A percentile compares a stretch with the other conserved stretches of the same genome.
These are phyloP conservation scores for Myotis yumanensis DNA, from an alignment of 2,113 vertebrate genomes.

Conservation along the genomic window DNA sequence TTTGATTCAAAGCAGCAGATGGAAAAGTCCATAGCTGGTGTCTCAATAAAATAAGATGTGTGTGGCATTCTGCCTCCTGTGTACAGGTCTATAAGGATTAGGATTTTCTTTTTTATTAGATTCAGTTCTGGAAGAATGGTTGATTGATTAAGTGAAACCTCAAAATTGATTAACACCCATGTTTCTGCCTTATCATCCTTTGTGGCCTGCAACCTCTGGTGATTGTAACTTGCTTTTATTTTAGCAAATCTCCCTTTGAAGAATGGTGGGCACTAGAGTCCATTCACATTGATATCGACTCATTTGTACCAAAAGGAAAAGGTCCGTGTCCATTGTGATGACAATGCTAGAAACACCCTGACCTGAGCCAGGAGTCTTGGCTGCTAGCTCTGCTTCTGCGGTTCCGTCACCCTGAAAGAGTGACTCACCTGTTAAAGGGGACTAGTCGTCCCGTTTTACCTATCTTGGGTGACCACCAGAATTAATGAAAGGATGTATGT, in stretches of 20 bases:
- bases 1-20: slow-evolving; percentile 29
- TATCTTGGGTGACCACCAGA: background rate
- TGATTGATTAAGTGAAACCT: slow-evolving; percentile 34
- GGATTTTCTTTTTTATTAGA: slow-evolving; percentile 5
- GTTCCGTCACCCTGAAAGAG: background rate
- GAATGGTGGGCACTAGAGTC: background rate
- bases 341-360: background rate
- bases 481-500: background rate
- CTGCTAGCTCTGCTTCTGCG: background rate
- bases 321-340: background rate
- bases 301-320: background rate
- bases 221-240: slow-evolving; percentile 8
- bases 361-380: background rate
- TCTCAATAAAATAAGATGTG: background rate
- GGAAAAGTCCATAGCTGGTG: background rate
- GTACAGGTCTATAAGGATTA: background rate
- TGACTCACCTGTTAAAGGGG: background rate
- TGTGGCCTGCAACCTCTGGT: background rate
- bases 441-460: background rate
- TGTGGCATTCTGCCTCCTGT: background rate
- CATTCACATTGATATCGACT: background rate
- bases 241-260: background rate
- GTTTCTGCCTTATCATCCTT: background rate
- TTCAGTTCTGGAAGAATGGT: slow-evolving; percentile 20
- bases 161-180: background rate